Percentiles rank a stretch among this genome's conserved stretches.
These are phyloP conservation scores for Eristalis intricaria DNA, from an alignment of 2,888 invertebrate genomes.

Conservation along the genomic window DNA sequence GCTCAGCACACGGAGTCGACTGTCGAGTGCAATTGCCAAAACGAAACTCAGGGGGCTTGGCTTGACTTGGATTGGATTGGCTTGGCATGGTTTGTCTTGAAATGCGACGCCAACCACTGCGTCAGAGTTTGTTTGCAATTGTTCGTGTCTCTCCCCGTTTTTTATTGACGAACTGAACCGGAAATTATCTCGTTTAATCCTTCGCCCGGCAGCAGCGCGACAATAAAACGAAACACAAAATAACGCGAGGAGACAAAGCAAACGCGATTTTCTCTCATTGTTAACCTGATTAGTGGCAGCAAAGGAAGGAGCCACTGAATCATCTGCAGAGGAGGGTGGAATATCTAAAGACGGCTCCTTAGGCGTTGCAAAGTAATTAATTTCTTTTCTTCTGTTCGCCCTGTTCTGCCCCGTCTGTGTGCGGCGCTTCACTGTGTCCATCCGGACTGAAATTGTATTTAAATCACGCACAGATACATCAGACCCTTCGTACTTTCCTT, in stretches of 20 bases:
- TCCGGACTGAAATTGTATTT: constrained; percentile 51
- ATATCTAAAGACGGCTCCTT: constrained; percentile 11
- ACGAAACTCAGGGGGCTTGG: constrained; percentile 55
- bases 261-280: constrained; percentile 23
- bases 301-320: not conserved
- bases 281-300: constrained; percentile 37
- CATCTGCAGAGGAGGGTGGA: not conserved
- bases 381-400: constrained; percentile 35
- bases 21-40: constrained; percentile 38
- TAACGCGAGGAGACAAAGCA: not conserved
- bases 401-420: not conserved
- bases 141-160: constrained; percentile 12
- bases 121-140: constrained; percentile 16
- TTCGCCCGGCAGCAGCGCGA: constrained; percentile 27
- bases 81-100: not conserved
- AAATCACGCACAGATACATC: constrained; percentile 57
- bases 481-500: not conserved
- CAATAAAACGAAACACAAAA: constrained; percentile 31
- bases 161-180: constrained; percentile 55
- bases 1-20: constrained; percentile 16
- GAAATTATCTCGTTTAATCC: constrained; percentile 65
- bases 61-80: constrained; percentile 23
- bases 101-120: not conserved
- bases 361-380: constrained; percentile 64
- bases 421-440: constrained; percentile 28